Base-by-base conservation (phyloP, 2,888 invertebrate genomes). In the Callosobruchus maculatus region DNA sequence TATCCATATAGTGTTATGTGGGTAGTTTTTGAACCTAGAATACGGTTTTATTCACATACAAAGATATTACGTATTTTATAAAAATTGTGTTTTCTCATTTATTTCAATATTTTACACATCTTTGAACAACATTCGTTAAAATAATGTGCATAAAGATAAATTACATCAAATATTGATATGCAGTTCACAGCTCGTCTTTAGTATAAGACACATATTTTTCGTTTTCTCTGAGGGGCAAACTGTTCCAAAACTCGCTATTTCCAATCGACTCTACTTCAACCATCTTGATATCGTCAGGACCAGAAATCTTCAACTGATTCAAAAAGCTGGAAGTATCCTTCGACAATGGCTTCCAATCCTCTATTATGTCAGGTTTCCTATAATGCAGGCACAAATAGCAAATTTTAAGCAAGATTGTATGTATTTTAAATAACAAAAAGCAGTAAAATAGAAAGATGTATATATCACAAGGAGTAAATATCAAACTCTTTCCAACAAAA, bases 201-300 rank as follows among this genome's bases (percentile, higher is more conserved):
- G 20, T 20, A 21, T 70, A 5, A n/a, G 22, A 4, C 20, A 21
- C 0, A 4, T 21, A n/a, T 18, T 67, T 66, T 31, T 71, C 71
- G 20, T 71, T 71, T 66, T 71, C 71, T 20, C 30, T 30, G 21
- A 71, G 67, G 0, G 67, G 67, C 21, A 71, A 67, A 20, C 67
- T 67, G 67, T 75, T 71, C 82, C 81, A 82, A 72, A 82, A 81
- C 26, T 78, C 77, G 22, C 49, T 71, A 1, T 78, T 76, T 21
- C 72, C 78, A 49, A 82, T 73, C 21, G 70, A 70, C 30, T 74
- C 71, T 21, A 69, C 76, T 66, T 68, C 73, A 71, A 77, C 74
- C 77, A 82, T 77, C 70, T 74, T 73, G 21, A 82, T 72, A 66
- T 79, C 73, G 70, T 78, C 72, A 13, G 76, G 74, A n/a, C 75